phyloP scores from a whole-genome alignment of 2,888 invertebrate species.

The Sussaba pulchella region DNA sequence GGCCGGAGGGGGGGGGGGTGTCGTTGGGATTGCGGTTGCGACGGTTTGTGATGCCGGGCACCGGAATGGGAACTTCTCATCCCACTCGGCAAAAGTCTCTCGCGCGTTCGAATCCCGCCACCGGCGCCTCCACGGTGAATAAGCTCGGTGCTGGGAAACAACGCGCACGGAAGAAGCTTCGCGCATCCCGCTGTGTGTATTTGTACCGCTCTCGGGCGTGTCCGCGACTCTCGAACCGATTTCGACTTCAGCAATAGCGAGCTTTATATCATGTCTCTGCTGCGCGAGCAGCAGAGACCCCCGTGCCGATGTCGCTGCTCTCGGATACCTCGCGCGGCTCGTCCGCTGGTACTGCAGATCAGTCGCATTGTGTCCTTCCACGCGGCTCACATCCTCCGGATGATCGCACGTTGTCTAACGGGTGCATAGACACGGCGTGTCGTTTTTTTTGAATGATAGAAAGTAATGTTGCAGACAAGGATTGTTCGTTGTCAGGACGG shows the following conservation, averaged over 20 bases:
- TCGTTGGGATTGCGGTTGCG: constrained; percentile 46
- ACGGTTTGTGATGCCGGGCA: constrained; percentile 7
- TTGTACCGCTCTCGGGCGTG: not conserved
- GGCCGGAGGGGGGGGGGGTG: too few relatives aligned
- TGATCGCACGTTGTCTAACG: constrained; percentile 42
- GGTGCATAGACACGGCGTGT: too few relatives aligned
- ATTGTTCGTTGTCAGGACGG: too few relatives aligned
- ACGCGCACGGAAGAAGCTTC: constrained; percentile 4
- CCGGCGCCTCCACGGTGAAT: constrained; percentile 19
- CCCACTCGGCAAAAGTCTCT: constrained; percentile 20
- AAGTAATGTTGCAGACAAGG: too few relatives aligned
- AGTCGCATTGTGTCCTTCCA: constrained; percentile 33
- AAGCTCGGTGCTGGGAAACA: constrained; percentile 22
- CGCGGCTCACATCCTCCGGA: constrained; percentile 21
- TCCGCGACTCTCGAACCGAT: constrained; percentile 21
- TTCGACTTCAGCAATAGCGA: constrained; percentile 11
- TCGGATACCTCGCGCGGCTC: too few relatives aligned
- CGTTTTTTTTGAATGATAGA: too few relatives aligned
- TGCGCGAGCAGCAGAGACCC: too few relatives aligned
- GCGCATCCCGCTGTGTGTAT: constrained; percentile 28
- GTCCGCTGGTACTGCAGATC: constrained; percentile 22
- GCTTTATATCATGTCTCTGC: too few relatives aligned
- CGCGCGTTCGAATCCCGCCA: constrained; percentile 26
- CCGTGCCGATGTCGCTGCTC: too few relatives aligned
- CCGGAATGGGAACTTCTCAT: not conserved